These are phyloP conservation scores for Neelides sp. DNA, from an alignment of 1,140 invertebrate species.

Conservation along the genomic window DNA sequence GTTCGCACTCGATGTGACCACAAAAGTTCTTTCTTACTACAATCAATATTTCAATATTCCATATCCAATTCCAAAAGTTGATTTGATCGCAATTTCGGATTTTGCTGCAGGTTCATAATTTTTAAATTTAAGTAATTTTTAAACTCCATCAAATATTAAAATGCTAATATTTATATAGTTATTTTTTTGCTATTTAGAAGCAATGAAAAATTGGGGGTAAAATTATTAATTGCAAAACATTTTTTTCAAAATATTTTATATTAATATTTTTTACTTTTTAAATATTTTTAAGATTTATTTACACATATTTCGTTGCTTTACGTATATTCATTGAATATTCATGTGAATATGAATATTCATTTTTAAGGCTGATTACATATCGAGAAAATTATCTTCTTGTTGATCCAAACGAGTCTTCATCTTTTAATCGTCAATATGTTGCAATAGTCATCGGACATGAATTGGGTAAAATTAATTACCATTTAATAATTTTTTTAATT, in stretches of 20 bases:
- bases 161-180: too few relatives aligned
- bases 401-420: slow-evolving; percentile 69
- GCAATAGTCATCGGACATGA: slow-evolving; percentile 78
- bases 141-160: too few relatives aligned
- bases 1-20: slow-evolving; percentile 78
- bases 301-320: too few relatives aligned
- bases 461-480: slow-evolving; percentile 63
- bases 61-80: slow-evolving; percentile 90
- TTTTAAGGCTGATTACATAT: slow-evolving; percentile 57
- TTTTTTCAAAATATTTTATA: too few relatives aligned
- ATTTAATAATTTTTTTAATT: slow-evolving; percentile 23
- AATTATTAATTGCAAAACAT: too few relatives aligned
- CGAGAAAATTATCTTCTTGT: slow-evolving; percentile 71
- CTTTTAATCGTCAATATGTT: slow-evolving; percentile 70
- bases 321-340: too few relatives aligned
- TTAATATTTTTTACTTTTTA: too few relatives aligned
- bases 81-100: slow-evolving; percentile 87
- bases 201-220: slow-evolving; percentile 72
- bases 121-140: slow-evolving; percentile 35
- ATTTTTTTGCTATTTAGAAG: slow-evolving; percentile 41
- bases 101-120: slow-evolving; percentile 58
- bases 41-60: slow-evolving; percentile 88
- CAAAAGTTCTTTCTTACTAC: slow-evolving; percentile 78
- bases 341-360: too few relatives aligned
- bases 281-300: too few relatives aligned